A percentile compares a stretch with the other conserved stretches of the same genome.
Conservation (phyloP, 2,888 invertebrate genomes). For the Orchesellides sinensis region DNA sequence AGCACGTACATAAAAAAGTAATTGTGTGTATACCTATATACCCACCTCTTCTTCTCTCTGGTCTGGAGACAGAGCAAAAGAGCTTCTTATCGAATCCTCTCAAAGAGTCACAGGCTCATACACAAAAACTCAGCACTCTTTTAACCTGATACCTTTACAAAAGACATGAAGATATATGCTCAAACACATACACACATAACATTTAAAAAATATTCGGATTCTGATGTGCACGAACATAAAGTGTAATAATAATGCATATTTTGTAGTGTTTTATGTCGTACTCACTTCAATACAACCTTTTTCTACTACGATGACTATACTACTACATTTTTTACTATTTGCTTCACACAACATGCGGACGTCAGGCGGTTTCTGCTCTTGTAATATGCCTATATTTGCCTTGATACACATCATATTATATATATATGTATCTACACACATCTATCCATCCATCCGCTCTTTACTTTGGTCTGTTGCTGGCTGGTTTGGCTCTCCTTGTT, state of each 20-base stretch:
- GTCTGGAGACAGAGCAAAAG: too few relatives aligned
- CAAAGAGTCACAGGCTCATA: neutral
- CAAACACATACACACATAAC: too few relatives aligned
- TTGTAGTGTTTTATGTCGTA: slow-evolving; percentile 58
- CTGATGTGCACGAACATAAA: slow-evolving; percentile 43
- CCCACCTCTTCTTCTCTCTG: too few relatives aligned
- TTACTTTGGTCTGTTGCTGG: slow-evolving; percentile 62
- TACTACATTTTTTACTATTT: slow-evolving; percentile 11
- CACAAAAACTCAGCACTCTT: neutral
- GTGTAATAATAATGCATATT: slow-evolving; percentile 60
- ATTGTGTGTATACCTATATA: too few relatives aligned
- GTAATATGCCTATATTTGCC: neutral
- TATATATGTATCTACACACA: neutral
- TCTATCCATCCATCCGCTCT: slow-evolving; percentile 40
- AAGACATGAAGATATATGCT: too few relatives aligned
- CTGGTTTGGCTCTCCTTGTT: slow-evolving; percentile 29
- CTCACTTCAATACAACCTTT: slow-evolving; percentile 62
- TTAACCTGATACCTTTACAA: neutral
- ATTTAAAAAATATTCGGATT: slow-evolving; percentile 29
- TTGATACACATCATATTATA: neutral
- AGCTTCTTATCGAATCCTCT: neutral
- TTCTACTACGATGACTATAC: slow-evolving; percentile 46
- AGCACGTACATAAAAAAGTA: too few relatives aligned
- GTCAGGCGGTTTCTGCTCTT: slow-evolving; percentile 55
- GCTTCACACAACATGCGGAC: neutral